Evolutionary conservation across 2,113 vertebrate species (phyloP).

Genomic region (Ptilorrhoa leucosticta): DNA sequence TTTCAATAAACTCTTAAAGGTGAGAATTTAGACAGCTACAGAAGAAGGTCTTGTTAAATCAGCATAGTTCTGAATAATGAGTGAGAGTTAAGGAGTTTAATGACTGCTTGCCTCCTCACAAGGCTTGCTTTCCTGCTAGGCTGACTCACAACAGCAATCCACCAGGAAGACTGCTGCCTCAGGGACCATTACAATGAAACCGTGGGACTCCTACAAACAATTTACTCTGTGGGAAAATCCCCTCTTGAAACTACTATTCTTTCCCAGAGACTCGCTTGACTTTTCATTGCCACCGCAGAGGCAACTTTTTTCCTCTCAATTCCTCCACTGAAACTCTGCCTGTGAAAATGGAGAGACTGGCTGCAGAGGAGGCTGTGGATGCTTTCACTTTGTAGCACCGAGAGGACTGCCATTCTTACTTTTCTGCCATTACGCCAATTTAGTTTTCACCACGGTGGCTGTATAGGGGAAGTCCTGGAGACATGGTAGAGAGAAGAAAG

Average conservation of each 20-base stretch:
- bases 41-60: conserved; percentile 15
- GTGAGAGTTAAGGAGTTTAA: conserved; percentile 5
- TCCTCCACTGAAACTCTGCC: not conserved
- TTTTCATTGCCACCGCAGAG: conserved; percentile 62
- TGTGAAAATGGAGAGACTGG: not conserved
- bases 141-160: conserved; percentile 61
- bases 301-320: not conserved
- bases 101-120: conserved; percentile 57
- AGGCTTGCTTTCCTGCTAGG: conserved; percentile 34
- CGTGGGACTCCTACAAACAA: conserved; percentile 62
- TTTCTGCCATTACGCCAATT: not conserved
- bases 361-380: conserved; percentile 40
- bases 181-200: conserved; percentile 55
- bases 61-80: conserved; percentile 9
- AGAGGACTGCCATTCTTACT: not conserved
- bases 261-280: conserved; percentile 45
- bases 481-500: not conserved
- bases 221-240: conserved; percentile 69
- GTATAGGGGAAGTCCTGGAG: not conserved
- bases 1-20: not conserved
- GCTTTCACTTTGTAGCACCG: conserved; percentile 15
- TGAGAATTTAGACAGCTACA: conserved; percentile 23
- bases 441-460: not conserved
- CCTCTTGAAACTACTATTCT: conserved; percentile 35
- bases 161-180: conserved; percentile 46